Evolutionary conservation across 1,140 invertebrate genomes (phyloP), one percentile per base, ranked within the genome.

Genomic region (Ptiloglossa arizonensis): DNA sequence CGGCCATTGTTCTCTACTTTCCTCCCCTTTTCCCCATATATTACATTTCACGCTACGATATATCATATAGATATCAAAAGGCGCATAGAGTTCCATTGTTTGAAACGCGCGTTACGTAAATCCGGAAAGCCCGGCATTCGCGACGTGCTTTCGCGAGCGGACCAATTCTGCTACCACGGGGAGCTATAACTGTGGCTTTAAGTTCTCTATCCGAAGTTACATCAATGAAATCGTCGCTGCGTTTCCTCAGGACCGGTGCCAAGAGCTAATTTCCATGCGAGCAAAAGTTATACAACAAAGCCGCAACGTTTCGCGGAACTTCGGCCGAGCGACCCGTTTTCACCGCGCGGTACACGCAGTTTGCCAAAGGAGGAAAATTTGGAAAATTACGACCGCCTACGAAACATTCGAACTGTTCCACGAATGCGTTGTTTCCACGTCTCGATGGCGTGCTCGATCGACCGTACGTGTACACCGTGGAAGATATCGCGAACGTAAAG

Each of bases 251-350:
- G 83, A 82, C 69, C 63, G 2, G 48, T 83, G 89, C 89, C 89
- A 90, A 85, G 67, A 82, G 77, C 68, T 80, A 83, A 89, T 90
- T 87, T 87, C 67, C 79, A 83, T 79, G 67, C 69, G 56, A 50
- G 52, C 59, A 77, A 57, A 81, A 66, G 81, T 82, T 81, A 70
- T 35, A 46, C 72, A 81, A 60, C 71, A n/a, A 63, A 80, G 27
- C 50, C 24, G 54, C 50, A 57, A 74, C 50, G 62, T 67, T 57
- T 38, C 69, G 29, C 32, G 41, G 56, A 79, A 79, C 44, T 79
- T 81, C 22, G n/a, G n/a, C n/a, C n/a, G 29, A 11, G 32, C 38
- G 48, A 79, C 35, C 68, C 59, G 29, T 9, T 73, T 41, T 81
- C 13, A 15, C 64, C 15, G 17, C 35, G 66, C 50, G 41, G 48